Base-by-base conservation (phyloP, 2,797 vertebrate species). In the Liparis tanakae region DNA sequence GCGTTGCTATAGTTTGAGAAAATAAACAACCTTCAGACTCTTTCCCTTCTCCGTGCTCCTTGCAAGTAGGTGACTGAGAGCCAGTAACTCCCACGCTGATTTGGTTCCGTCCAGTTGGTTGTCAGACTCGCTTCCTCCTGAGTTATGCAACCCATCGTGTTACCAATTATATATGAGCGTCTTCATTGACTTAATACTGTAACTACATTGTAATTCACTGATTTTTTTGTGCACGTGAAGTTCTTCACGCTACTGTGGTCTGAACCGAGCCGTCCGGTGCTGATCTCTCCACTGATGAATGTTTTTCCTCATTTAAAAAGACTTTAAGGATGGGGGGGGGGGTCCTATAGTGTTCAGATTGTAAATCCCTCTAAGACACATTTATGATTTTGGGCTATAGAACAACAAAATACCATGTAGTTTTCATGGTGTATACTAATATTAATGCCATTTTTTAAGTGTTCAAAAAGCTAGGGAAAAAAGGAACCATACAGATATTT, bases 61-160 rank as follows among this genome's bases (percentile, higher is more conserved):
- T 51, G 33, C 25, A 57, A 55, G 55, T 12, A 22, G 22, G 13
- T 20, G 34, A 36, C 46, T 55, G 7, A 36, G 22, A 70, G 67
- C 59, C 71, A 74, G 39, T 25, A 65, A 10, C 62, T 51, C 50
- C 50, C 22, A 66, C n/a, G 1, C 44, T 53, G 30, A 20, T 68
- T 63, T 4, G 37, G 22, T 41, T 50, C 43, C 12, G 33, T 20
- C 18, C 20, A 57, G 30, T 57, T 20, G 41, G 57, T 25, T 10
- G 10, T 69, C 22, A 25, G 50, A 59, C 33, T 65, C 7, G 12
- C 53, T 58, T 15, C 17, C 46, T 61, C 17, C 18, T 46, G 51
- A 55, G 39, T 48, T 48, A 48, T 48, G 46, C n/a, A 48, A 48
- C 46, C 46, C 18, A 48, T 10, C 46, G 51, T 60, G 18, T 22